A percentile compares a stretch with the other conserved stretches of the same genome.
Conservation (phyloP, 2,113 vertebrate genomes). For the Limnothrissa miodon region DNA sequence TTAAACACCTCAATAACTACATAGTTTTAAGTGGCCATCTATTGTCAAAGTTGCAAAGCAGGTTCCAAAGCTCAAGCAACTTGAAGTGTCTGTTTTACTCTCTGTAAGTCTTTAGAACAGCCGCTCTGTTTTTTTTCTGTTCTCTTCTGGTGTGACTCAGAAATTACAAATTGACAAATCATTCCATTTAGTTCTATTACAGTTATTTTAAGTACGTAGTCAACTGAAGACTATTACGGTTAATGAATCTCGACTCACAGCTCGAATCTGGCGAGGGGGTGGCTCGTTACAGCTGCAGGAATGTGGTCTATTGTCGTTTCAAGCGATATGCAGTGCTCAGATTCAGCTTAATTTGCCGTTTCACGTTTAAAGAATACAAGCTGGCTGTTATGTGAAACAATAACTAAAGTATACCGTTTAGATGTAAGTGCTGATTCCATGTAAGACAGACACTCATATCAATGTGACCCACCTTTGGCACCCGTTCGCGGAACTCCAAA, state of each 20-base stretch:
- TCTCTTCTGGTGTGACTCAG: neutral
- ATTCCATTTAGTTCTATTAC: neutral
- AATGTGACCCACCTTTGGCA: slow-evolving; percentile 71
- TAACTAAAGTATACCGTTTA: neutral
- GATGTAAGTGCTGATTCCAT: neutral
- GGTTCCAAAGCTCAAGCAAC: slow-evolving; percentile 37
- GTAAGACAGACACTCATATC: neutral
- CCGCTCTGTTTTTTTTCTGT: neutral
- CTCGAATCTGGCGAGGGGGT: slow-evolving; percentile 28
- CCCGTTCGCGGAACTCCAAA: slow-evolving; percentile 58
- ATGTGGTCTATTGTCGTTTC: slow-evolving; percentile 46
- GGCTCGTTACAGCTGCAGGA: slow-evolving; percentile 48
- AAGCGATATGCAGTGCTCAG: slow-evolving; percentile 33
- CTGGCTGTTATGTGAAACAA: neutral
- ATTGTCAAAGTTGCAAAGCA: slow-evolving; percentile 46
- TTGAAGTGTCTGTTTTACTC: neutral
- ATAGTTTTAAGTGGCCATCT: slow-evolving; percentile 20
- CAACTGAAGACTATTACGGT: slow-evolving; percentile 8
- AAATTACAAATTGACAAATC: neutral
- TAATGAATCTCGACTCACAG: slow-evolving; percentile 39
- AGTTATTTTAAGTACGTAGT: neutral
- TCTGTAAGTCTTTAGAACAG: neutral
- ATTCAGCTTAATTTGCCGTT: neutral
- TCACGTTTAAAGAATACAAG: neutral
- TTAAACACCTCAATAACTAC: neutral